Conservation (phyloP, 92 coral and sea anemone genomes). For the Actinostola sp. region DNA sequence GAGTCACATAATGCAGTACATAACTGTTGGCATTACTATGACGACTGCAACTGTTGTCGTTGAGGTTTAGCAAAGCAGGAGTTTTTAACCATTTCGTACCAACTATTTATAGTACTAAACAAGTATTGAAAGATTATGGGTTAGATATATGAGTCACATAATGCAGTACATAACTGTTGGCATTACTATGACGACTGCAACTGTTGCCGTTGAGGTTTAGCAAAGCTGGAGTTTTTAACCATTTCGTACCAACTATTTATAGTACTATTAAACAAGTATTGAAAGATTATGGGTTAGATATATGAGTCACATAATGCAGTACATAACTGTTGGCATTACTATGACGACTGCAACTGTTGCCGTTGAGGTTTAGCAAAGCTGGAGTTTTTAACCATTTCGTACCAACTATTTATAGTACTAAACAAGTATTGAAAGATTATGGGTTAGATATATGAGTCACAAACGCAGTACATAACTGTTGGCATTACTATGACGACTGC, state of each 20-base stretch:
- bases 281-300: neutral
- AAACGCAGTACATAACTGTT: too few relatives aligned
- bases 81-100: constrained; percentile 76
- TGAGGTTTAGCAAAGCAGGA: constrained; percentile 43
- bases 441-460: neutral
- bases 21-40: too few relatives aligned
- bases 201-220: constrained; percentile 77
- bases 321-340: too few relatives aligned
- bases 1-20: too few relatives aligned
- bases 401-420: constrained; percentile 78
- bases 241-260: constrained; percentile 69
- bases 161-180: too few relatives aligned
- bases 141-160: neutral
- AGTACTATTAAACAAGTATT: constrained; percentile 44
- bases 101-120: constrained; percentile 50
- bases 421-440: neutral
- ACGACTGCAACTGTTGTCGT: constrained; percentile 89
- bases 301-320: too few relatives aligned
- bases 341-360: too few relatives aligned
- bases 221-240: constrained; percentile 28
- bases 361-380: too few relatives aligned
- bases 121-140: neutral
- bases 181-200: too few relatives aligned
- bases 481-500: too few relatives aligned
- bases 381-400: constrained; percentile 39